Evolutionary conservation across 1,140 invertebrate species (phyloP).

Genomic region (Meloidogyne hapla): DNA sequence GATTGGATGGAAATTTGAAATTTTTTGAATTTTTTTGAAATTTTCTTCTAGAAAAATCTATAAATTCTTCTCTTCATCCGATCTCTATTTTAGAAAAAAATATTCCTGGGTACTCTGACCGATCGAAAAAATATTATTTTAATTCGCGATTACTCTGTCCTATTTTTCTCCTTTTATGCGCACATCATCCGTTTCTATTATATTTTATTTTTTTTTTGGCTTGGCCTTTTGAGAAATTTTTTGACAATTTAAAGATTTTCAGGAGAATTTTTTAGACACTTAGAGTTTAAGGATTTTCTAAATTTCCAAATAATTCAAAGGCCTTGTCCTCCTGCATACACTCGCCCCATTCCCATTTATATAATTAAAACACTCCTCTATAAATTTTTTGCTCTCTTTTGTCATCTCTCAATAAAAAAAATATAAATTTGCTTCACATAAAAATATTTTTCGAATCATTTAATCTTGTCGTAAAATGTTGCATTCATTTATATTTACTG

Average conservation of each 20-base stretch:
- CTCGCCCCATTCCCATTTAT: not conserved
- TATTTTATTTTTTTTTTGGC: not conserved
- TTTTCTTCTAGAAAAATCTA: no score
- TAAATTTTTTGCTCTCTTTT: not conserved
- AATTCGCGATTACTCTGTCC: not conserved
- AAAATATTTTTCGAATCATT: not conserved
- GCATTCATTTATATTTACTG: not conserved
- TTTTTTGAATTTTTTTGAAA: no score
- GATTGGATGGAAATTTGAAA: no score
- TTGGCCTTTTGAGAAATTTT: not conserved
- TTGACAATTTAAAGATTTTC: not conserved
- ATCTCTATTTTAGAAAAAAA: not conserved
- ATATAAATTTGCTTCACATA: not conserved
- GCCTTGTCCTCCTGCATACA: not conserved
- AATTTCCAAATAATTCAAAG: not conserved
- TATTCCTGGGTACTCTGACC: not conserved
- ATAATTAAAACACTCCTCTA: conserved; percentile 2
- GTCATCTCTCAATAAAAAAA: conserved; percentile 5
- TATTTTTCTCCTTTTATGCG: no score
- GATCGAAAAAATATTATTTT: not conserved
- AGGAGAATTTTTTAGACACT: no score
- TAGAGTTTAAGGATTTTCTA: no score
- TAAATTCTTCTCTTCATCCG: not conserved
- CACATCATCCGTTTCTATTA: not conserved
- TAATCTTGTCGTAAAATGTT: not conserved